Evolutionary conservation across 2,888 invertebrate species (phyloP).

Genomic region (Thecocarcelia acutangulata): DNA sequence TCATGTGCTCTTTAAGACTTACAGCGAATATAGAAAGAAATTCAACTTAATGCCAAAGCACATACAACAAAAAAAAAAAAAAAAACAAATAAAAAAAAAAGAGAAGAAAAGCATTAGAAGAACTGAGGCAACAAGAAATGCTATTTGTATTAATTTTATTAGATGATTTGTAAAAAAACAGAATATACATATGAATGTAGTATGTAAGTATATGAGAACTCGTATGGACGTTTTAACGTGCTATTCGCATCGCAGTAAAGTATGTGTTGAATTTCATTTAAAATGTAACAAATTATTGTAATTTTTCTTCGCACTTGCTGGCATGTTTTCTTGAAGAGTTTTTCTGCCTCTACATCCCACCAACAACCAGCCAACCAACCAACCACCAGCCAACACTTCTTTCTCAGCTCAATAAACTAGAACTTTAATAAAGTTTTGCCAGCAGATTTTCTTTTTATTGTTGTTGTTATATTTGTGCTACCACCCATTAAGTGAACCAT

Average conservation of each 20-base stretch:
- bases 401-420: neutral
- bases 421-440: slow-evolving; percentile 32
- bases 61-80: no score
- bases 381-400: neutral
- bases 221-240: neutral
- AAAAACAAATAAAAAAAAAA: no score
- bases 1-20: neutral
- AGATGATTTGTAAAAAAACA: slow-evolving; percentile 17
- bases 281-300: slow-evolving; percentile 61
- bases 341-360: neutral
- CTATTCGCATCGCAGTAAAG: slow-evolving; percentile 26
- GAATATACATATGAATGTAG: neutral
- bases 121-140: neutral
- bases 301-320: slow-evolving; percentile 48
- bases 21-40: neutral
- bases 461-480: slow-evolving; percentile 1
- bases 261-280: slow-evolving; percentile 52
- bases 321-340: slow-evolving; percentile 22
- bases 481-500: slow-evolving; percentile 17
- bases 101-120: no score
- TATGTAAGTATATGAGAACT: no score
- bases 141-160: neutral
- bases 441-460: slow-evolving; percentile 4
- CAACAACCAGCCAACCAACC: no score
- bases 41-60: slow-evolving; percentile 15